A percentile compares a stretch with the other conserved stretches of the same genome.
These are phyloP conservation scores for Tholera decimalis DNA, from an alignment of 2,888 invertebrate genomes.

Conservation along the genomic window DNA sequence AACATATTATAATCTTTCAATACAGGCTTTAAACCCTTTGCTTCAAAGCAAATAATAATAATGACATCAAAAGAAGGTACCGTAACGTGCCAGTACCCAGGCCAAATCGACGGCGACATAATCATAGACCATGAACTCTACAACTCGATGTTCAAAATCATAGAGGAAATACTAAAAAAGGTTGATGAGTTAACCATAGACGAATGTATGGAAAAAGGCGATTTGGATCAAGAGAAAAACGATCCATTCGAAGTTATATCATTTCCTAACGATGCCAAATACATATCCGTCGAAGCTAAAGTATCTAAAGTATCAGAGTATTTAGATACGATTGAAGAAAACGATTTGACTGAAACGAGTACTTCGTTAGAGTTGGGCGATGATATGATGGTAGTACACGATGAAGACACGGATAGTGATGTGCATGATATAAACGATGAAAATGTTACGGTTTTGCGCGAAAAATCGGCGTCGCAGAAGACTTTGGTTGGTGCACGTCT, in stretches of 20 bases:
- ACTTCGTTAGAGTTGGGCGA: constrained; percentile 65
- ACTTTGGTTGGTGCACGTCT: constrained; percentile 56
- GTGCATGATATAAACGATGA: constrained; percentile 66
- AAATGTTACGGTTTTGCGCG: neutral
- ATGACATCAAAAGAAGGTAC: constrained; percentile 78
- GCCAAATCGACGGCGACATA: constrained; percentile 19
- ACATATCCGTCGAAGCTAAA: constrained; percentile 59
- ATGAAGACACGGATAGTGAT: constrained; percentile 72
- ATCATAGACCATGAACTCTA: constrained; percentile 56
- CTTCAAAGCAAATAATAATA: constrained; percentile 83
- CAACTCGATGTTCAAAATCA: constrained; percentile 70
- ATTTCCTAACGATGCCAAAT: constrained; percentile 64
- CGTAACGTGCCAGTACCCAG: constrained; percentile 73
- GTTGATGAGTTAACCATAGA: constrained; percentile 70
- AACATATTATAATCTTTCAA: no score
- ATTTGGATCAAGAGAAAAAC: constrained; percentile 66
- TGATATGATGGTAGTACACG: constrained; percentile 69
- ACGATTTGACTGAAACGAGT: constrained; percentile 68
- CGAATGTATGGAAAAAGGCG: constrained; percentile 40
- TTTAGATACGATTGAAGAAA: constrained; percentile 81
- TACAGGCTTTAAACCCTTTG: constrained; percentile 86
- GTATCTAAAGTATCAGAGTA: constrained; percentile 71
- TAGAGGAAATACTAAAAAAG: constrained; percentile 79
- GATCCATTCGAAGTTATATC: constrained; percentile 80
- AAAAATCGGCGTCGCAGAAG: constrained; percentile 46